Base-by-base conservation (phyloP, 2,797 vertebrate species). In the Mormyrops attenuatus region DNA sequence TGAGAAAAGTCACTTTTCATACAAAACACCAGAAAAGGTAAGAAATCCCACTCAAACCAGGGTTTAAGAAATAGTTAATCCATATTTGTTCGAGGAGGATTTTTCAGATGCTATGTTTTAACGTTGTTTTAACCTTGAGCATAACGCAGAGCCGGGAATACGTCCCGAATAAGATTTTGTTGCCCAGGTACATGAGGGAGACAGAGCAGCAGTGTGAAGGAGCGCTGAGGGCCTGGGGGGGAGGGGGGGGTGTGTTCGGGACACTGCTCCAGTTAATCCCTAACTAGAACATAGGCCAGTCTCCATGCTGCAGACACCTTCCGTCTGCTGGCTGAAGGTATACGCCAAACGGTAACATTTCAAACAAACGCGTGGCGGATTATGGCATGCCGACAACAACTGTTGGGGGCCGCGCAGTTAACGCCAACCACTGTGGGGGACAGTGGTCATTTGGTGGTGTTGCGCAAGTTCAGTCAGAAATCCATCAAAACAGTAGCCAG, bases 391-490 rank as follows among this genome's bases (percentile, higher is more conserved):
- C 5, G 9, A 26, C 1, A 9, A 30, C 38, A 38, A 38, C 20
- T 15, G 17, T 0, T n/a, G 30, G 15, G 38, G 34, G 34, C 17
- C 17, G 6, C 15, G 2, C 38, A 44, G 4, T 44, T n/a, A 89
- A 85, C 38, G 87, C 20, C 49, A 87, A 88, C 52, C 47, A 80
- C 5, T n/a, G n/a, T 57, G 38, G 63, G 92, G 88, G 34, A 5
- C 3, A 8, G 73, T 13, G 17, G 49, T 34, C 6, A 9, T 20
- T 52, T 13, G 41, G n/a, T 49, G 17, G 30, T 66, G 26, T 17
- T 8, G 6, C 22, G 49, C 22, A 34, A 17, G 44, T 88, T 26
- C 66, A 34, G n/a, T 30, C 26, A 52, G 49, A 15, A 15, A 50
- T 17, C 47, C 13, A 34, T 73, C 26, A 50, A 26, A 52, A 26